These are phyloP conservation scores for Sphyrna mokarran DNA, from an alignment of 2,113 vertebrate genomes.

Conservation along the genomic window DNA sequence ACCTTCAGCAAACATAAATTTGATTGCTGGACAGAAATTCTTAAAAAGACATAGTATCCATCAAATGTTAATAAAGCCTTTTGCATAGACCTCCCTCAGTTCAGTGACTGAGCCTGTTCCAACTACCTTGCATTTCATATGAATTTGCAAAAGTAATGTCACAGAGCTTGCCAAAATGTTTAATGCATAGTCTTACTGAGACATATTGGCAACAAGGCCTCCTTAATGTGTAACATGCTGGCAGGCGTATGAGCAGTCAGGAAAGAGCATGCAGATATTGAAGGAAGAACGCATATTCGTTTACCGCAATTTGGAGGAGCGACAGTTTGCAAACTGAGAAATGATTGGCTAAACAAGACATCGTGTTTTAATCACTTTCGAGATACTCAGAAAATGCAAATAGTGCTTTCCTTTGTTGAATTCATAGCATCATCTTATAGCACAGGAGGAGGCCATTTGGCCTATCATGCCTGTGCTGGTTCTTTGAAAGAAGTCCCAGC, in stretches of 20 bases:
- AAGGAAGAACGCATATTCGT: not conserved
- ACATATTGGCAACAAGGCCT: constrained; percentile 21
- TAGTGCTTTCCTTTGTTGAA: not conserved
- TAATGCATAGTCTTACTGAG: constrained; percentile 14
- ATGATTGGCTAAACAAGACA: not conserved
- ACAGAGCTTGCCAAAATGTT: constrained; percentile 19
- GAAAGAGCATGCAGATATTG: not conserved
- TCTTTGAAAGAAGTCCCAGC: not conserved
- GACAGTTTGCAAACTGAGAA: not conserved
- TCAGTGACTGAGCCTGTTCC: not conserved
- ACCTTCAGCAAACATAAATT: constrained; percentile 37
- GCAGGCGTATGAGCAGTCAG: constrained; percentile 32
- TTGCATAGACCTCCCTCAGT: not conserved
- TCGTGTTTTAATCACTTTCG: not conserved
- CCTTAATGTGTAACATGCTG: constrained; percentile 33
- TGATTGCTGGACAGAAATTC: not conserved
- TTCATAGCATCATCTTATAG: not conserved
- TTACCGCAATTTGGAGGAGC: not conserved
- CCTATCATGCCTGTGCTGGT: not conserved
- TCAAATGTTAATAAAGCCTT: not conserved
- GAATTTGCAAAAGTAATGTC: constrained; percentile 3
- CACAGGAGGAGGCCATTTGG: not conserved
- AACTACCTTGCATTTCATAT: not conserved
- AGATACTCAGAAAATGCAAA: not conserved
- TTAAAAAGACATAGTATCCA: not conserved